Conservation (phyloP, 2,888 invertebrate species). For the Agriopis aurantiaria region DNA sequence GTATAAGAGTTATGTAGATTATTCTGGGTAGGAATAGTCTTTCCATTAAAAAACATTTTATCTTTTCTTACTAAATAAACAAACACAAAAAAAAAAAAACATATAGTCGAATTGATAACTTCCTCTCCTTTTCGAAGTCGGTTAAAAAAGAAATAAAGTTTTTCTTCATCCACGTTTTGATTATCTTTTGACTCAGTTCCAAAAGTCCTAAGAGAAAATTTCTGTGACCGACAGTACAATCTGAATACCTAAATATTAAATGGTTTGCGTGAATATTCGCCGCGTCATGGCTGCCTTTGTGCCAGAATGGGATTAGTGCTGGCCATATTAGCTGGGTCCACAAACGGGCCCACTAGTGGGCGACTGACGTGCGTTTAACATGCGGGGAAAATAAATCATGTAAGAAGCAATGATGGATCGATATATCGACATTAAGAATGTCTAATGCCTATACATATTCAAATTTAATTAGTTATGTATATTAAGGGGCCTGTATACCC, state of each 20-base stretch:
- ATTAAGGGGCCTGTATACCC: too few relatives aligned
- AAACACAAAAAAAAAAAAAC: too few relatives aligned
- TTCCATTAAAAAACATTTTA: too few relatives aligned
- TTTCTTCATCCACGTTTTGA: background rate
- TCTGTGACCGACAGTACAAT: conserved; percentile 65
- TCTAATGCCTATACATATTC: conserved; percentile 1
- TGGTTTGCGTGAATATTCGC: conserved; percentile 80
- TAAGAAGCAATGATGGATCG: conserved; percentile 35
- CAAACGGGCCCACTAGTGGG: conserved; percentile 51
- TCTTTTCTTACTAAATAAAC: too few relatives aligned
- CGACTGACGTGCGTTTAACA: conserved; percentile 53
- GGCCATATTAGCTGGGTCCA: conserved; percentile 72
- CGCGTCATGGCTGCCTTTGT: conserved; percentile 83
- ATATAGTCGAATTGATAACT: too few relatives aligned
- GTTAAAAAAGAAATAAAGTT: too few relatives aligned
- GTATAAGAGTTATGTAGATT: too few relatives aligned
- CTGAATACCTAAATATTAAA: conserved; percentile 84
- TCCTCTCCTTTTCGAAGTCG: too few relatives aligned
- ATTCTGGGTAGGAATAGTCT: too few relatives aligned
- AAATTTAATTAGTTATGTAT: conserved; percentile 16
- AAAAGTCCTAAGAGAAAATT: conserved; percentile 26
- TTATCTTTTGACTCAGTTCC: background rate
- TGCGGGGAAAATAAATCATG: conserved; percentile 24
- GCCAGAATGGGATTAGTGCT: conserved; percentile 76
- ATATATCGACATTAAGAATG: conserved; percentile 6